phyloP scores from a whole-genome alignment of 2,888 invertebrate genomes.

The Coenonympha arcania region DNA sequence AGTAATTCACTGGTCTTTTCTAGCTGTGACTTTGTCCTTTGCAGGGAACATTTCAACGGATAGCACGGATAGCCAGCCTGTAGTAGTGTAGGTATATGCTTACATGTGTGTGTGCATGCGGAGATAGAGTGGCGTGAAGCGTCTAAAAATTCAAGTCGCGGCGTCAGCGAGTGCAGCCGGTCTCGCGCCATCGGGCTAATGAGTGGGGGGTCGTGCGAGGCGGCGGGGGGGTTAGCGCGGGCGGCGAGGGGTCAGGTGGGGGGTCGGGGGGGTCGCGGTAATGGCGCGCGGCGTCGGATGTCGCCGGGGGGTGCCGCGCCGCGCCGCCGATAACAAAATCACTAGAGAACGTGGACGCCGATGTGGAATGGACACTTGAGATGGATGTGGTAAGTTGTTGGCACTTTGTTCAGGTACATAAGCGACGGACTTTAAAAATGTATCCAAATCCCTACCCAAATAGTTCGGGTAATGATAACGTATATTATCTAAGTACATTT shows the following conservation, averaged over 20 bases:
- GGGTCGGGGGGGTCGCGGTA: constrained; percentile 45
- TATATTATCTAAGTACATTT: too few species aligned
- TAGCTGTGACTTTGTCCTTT: not conserved
- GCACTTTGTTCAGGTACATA: not conserved
- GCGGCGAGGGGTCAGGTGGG: constrained; percentile 18
- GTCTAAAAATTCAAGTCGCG: constrained; percentile 60
- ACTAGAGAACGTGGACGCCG: constrained; percentile 57
- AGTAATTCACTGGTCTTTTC: too few species aligned
- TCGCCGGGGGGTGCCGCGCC: constrained; percentile 64
- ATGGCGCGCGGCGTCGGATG: constrained; percentile 68
- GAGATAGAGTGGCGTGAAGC: constrained; percentile 32
- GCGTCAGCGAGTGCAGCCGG: constrained; percentile 53
- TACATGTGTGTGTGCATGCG: constrained; percentile 22
- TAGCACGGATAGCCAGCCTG: constrained; percentile 15
- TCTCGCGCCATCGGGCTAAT: constrained; percentile 60
- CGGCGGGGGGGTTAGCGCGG: constrained; percentile 29
- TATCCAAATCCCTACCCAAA: too few species aligned
- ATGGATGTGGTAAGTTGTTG: constrained; percentile 28
- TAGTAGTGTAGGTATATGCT: constrained; percentile 16
- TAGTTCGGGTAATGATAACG: too few species aligned
- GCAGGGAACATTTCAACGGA: not conserved
- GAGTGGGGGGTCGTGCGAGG: constrained; percentile 38
- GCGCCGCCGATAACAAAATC: constrained; percentile 71
- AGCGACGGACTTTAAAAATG: too few species aligned
- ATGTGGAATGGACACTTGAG: constrained; percentile 30